Percentiles rank a stretch among this genome's conserved stretches.
Evolutionary conservation across 2,888 invertebrate species (phyloP).

Genomic region (Agapostemon virescens): DNA sequence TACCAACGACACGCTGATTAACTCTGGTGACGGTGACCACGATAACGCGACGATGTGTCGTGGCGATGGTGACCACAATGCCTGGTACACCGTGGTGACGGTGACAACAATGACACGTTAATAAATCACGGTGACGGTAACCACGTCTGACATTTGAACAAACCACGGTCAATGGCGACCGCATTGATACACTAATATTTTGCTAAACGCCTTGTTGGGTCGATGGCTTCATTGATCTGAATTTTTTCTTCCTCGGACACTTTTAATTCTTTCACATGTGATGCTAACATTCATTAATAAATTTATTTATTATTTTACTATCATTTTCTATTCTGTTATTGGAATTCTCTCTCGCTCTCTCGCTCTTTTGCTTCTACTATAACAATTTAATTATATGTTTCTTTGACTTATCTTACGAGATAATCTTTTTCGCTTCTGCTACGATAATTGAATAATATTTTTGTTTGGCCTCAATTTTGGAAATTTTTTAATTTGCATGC

Average conservation of each 20-base stretch:
- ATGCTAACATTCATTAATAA: neutral
- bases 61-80: constrained; percentile 49
- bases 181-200: constrained; percentile 46
- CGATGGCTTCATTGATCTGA: constrained; percentile 32
- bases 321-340: neutral
- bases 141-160: constrained; percentile 51
- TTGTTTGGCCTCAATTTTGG: too few relatives aligned
- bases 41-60: constrained; percentile 48
- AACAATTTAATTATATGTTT: neutral
- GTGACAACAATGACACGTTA: constrained; percentile 59
- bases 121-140: constrained; percentile 55
- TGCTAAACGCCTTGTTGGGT: constrained; percentile 23
- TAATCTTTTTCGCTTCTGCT: too few relatives aligned
- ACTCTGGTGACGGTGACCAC: constrained; percentile 54
- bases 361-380: neutral
- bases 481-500: too few relatives aligned
- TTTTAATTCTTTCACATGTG: neutral
- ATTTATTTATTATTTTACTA: neutral
- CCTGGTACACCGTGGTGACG: constrained; percentile 56
- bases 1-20: constrained; percentile 52
- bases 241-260: neutral
- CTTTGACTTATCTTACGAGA: too few relatives aligned
- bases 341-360: too few relatives aligned
- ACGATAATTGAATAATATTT: neutral
- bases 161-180: constrained; percentile 35